Conservation (phyloP, 2,797 vertebrate genomes). For the Protosalanx chinensis region DNA sequence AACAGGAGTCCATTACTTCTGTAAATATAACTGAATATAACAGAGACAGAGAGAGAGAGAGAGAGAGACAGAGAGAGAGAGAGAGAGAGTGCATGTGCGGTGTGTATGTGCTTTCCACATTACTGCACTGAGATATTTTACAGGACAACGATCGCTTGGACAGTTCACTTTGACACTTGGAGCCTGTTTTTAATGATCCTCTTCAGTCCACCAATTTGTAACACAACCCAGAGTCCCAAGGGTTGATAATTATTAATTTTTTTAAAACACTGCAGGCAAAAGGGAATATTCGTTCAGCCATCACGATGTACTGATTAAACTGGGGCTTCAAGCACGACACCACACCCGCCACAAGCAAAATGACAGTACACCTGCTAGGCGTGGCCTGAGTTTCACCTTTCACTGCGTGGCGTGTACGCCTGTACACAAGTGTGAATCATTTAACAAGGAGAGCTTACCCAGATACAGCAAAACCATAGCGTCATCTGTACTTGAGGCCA, state of each 20-base stretch:
- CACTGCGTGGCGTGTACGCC: constrained; percentile 12
- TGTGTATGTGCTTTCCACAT: constrained; percentile 23
- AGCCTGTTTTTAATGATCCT: constrained; percentile 9
- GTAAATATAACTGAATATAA: no score
- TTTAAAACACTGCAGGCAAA: background rate
- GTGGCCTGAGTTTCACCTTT: background rate
- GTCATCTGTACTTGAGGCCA: constrained; percentile 42
- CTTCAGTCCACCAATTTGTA: background rate
- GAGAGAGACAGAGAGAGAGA: background rate
- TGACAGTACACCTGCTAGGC: background rate
- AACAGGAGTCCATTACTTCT: no score
- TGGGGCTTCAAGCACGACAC: background rate
- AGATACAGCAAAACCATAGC: constrained; percentile 37
- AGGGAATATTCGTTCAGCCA: background rate
- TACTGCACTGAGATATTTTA: constrained; percentile 9
- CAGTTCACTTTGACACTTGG: constrained; percentile 37
- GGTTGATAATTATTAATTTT: constrained; percentile 13
- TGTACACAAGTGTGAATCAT: constrained; percentile 28
- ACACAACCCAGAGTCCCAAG: background rate
- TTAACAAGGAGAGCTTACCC: constrained; percentile 33
- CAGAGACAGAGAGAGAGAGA: no score
- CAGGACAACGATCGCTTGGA: constrained; percentile 13
- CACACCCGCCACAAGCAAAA: background rate
- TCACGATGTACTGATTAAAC: background rate
- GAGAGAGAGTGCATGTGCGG: constrained; percentile 15